phyloP scores from a whole-genome alignment of 2,797 vertebrate genomes.

The Gobionotothen gibberifrons region DNA sequence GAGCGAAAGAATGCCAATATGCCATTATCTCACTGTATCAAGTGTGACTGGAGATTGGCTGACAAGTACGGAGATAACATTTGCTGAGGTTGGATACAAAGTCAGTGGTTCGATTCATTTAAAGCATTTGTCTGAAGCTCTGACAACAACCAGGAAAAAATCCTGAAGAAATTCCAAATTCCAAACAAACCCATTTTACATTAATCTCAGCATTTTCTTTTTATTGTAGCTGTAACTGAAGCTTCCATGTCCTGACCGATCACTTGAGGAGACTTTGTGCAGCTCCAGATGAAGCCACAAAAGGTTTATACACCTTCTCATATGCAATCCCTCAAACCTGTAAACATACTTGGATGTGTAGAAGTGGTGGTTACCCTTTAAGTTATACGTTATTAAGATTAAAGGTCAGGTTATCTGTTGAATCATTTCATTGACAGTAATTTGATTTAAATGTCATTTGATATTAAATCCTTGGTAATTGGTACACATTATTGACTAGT shows the following conservation, averaged over 20 bases:
- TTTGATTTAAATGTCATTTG: not conserved
- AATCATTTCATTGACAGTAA: not conserved
- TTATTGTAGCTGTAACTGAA: not conserved
- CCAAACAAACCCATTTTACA: not conserved
- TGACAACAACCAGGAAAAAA: slow-evolving; percentile 27
- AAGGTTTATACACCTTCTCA: not conserved
- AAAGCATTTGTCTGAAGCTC: slow-evolving; percentile 43
- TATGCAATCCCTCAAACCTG: not conserved
- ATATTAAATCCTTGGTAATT: not conserved
- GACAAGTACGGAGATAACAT: slow-evolving; percentile 60
- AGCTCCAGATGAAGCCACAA: no score
- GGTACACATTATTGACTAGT: no score
- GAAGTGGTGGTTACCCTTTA: not conserved
- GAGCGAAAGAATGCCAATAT: slow-evolving; percentile 33
- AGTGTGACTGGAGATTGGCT: slow-evolving; percentile 57
- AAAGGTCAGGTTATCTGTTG: no score
- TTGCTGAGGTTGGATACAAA: slow-evolving; percentile 37
- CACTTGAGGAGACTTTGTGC: not conserved
- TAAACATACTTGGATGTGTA: not conserved
- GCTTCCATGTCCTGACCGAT: no score
- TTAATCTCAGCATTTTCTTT: not conserved
- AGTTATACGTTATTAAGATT: not conserved
- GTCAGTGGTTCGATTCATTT: slow-evolving; percentile 33
- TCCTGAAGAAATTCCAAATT: not conserved
- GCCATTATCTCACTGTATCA: slow-evolving; percentile 50